Percentiles rank a stretch among this genome's conserved stretches.
Evolutionary conservation across 2,113 vertebrate genomes (phyloP).

Genomic region (Ptyas mucosa): DNA sequence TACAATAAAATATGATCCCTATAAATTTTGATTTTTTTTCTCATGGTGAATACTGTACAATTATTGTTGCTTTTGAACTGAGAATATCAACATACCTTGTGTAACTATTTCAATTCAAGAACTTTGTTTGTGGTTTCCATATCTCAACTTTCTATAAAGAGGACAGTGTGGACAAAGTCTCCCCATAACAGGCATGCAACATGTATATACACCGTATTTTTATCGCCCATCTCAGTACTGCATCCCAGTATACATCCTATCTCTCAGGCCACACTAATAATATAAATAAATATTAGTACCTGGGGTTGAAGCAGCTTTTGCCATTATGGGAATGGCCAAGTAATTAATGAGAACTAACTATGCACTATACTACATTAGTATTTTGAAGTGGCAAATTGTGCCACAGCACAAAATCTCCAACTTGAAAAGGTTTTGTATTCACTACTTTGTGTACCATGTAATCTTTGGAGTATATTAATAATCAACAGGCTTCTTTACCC

Average conservation of each 20-base stretch:
- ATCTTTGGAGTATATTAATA: not conserved
- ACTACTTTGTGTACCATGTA: not conserved
- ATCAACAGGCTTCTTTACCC: not conserved
- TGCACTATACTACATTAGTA: not conserved
- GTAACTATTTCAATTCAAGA: not conserved
- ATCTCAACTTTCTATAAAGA: not conserved
- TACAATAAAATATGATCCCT: not conserved
- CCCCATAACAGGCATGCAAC: not conserved
- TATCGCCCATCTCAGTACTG: not conserved
- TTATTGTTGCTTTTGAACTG: not conserved
- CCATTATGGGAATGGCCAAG: not conserved
- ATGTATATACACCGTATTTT: not conserved
- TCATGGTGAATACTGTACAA: not conserved
- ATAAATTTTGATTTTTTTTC: not conserved
- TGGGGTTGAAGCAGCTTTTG: not conserved
- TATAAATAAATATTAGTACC: not conserved
- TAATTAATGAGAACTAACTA: not conserved
- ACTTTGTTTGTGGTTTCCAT: not conserved
- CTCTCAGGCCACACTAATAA: not conserved
- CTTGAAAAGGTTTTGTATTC: not conserved
- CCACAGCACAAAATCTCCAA: not conserved
- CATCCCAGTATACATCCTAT: not conserved
- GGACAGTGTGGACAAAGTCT: not conserved
- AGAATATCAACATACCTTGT: not conserved
- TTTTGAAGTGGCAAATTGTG: not conserved